Evolutionary conservation across 2,888 invertebrate species (phyloP).

Genomic region (Carpatolechia fugitivella): DNA sequence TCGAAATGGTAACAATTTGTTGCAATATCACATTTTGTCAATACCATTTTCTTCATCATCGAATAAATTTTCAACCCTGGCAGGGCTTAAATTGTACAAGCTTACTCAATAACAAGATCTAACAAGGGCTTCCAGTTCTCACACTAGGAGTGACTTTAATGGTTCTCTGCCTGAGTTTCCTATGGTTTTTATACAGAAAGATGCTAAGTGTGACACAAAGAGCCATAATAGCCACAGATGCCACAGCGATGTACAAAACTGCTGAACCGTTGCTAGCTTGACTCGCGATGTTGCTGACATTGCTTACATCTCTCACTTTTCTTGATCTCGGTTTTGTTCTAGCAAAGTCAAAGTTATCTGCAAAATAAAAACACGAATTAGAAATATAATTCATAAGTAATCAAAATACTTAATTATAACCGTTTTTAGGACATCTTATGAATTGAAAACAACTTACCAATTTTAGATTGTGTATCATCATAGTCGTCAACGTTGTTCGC

Average conservation of each 20-base stretch:
- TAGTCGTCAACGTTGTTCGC: conserved; percentile 48
- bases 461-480: conserved; percentile 48
- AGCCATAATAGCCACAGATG: conserved; percentile 43
- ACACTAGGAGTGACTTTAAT: conserved; percentile 17
- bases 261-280: conserved; percentile 36
- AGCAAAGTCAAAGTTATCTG: conserved; percentile 64
- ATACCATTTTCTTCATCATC: background rate
- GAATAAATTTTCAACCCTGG: background rate
- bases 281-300: conserved; percentile 27
- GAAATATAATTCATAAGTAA: background rate
- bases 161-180: conserved; percentile 31
- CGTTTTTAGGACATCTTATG: no score
- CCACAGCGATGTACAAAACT: conserved; percentile 47
- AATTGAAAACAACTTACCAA: conserved; percentile 47
- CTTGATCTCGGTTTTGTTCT: conserved; percentile 59
- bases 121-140: conserved; percentile 32
- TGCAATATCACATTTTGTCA: conserved; percentile 7
- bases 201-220: conserved; percentile 47
- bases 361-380: conserved; percentile 30
- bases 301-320: conserved; percentile 52
- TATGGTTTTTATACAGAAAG: conserved; percentile 41
- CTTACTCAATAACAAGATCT: conserved; percentile 15
- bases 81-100: background rate
- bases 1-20: background rate
- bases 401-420: no score